Evolutionary conservation across 2,797 vertebrate genomes (phyloP), one percentile per base, ranked within the genome.

Genomic region (Columba guinea): DNA sequence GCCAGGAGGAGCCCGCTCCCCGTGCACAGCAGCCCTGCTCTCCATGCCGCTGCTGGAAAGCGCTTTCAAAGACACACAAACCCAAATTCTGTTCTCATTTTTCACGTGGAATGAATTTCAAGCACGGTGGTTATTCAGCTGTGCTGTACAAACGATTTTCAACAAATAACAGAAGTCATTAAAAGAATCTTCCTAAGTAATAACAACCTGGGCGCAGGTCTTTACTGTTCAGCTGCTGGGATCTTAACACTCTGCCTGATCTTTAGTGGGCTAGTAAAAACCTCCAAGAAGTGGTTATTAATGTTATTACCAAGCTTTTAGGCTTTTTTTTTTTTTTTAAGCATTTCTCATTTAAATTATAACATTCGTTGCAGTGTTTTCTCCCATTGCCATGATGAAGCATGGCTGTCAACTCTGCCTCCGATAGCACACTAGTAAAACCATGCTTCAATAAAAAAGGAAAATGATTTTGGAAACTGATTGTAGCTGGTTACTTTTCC

Each of bases 161-260:
- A 95, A 95, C 90, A 97, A 98, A 96, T 94, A 97, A 90, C 79
- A 95, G 78, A 97, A 95, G 92, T 94, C 91, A 96, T 95, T 94
- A 96, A 81, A 95, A 95, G 63, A 79, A 74, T 95, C 81, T 81
- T 96, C 74, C 14, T 44, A 80, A 96, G 94, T 86, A 94, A 76
- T 82, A 93, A 92, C 58, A 94, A 85, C 87, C 84, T 28, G 44
- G 35, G 46, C 67, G 34, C 51, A 62, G 34, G 52, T 87, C 46
- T 86, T 95, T 73, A 65, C 82, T 34, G 30, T 82, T 92, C 91
- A 90, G 92, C 68, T 4, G 9, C 71, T 78, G 77, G 82, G 92
- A 95, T 95, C 90, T 97, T 95, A 95, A 86, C 93, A 81, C 4
- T 52, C 78, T 89, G 84, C 59, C 85, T 96, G 93, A 94, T 97